Evolutionary conservation across 2,797 vertebrate species (phyloP).

Genomic region (Amphiprion clarkii): DNA sequence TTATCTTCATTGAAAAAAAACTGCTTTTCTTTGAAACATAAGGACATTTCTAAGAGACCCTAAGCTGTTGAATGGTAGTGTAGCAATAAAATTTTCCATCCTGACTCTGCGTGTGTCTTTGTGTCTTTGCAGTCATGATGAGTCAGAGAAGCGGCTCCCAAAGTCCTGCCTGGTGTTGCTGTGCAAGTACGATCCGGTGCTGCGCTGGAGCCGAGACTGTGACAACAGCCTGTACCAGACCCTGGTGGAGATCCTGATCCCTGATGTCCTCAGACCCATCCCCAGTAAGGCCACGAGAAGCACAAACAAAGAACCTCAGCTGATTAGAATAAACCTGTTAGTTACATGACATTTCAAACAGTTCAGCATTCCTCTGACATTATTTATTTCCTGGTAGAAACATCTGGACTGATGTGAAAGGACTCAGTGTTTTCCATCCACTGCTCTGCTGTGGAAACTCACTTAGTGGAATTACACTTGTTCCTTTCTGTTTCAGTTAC

Average conservation of each 20-base stretch:
- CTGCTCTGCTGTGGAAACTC: background rate
- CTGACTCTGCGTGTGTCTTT: slow-evolving; percentile 30
- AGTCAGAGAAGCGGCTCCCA: slow-evolving; percentile 95
- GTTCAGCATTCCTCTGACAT: too few species aligned
- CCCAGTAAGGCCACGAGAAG: slow-evolving; percentile 87
- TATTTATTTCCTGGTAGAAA: background rate
- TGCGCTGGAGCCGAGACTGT: slow-evolving; percentile 94
- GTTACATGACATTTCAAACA: background rate
- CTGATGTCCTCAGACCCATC: slow-evolving; percentile 95
- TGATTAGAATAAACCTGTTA: background rate
- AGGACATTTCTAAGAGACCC: too few species aligned
- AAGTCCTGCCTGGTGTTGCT: slow-evolving; percentile 92
- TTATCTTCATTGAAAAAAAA: too few species aligned
- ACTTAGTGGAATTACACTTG: background rate
- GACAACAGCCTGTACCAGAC: slow-evolving; percentile 95
- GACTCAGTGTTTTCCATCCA: background rate
- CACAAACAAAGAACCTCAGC: too few species aligned
- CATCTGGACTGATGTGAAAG: background rate
- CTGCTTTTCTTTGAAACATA: too few species aligned
- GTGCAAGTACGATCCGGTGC: slow-evolving; percentile 93
- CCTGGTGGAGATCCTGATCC: slow-evolving; percentile 96
- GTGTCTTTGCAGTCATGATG: slow-evolving; percentile 87
- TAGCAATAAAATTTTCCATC: background rate
- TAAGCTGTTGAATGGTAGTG: too few species aligned
- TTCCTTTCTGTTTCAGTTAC: slow-evolving; percentile 13